These are phyloP conservation scores for Syrista parreyssii DNA, from an alignment of 2,888 invertebrate species.

Conservation along the genomic window DNA sequence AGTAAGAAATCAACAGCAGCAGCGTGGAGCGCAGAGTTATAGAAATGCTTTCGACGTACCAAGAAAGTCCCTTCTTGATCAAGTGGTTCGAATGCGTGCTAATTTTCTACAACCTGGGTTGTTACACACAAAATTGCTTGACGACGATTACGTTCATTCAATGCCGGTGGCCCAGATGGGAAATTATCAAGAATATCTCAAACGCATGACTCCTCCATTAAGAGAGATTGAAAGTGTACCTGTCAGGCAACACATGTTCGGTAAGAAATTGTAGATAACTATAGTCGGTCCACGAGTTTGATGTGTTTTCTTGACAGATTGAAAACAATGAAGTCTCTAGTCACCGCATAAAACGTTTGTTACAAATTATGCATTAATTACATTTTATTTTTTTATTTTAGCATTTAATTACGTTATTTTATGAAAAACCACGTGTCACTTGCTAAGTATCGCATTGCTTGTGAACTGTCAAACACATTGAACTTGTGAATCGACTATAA, in stretches of 20 bases:
- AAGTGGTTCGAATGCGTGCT: slow-evolving; percentile 93
- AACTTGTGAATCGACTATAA: too few species aligned
- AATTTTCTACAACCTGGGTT: slow-evolving; percentile 89
- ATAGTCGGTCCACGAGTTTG: too few species aligned
- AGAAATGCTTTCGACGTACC: slow-evolving; percentile 97
- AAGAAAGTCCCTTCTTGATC: slow-evolving; percentile 87
- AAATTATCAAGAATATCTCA: slow-evolving; percentile 98
- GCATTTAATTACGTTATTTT: too few species aligned
- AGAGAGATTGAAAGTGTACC: slow-evolving; percentile 96
- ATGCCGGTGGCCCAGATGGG: slow-evolving; percentile 99
- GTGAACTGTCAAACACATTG: too few species aligned
- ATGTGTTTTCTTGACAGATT: too few species aligned
- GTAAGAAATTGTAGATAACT: slow-evolving; percentile 60
- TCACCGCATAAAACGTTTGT: too few species aligned
- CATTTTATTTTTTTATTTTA: too few species aligned
- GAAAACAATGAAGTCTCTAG: too few species aligned
- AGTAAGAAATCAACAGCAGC: slow-evolving; percentile 70
- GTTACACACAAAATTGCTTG: slow-evolving; percentile 78
- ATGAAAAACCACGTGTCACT: too few species aligned
- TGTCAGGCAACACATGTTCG: slow-evolving; percentile 98
- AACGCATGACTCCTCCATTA: slow-evolving; percentile 91
- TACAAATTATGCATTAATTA: too few species aligned
- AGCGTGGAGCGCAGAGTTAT: slow-evolving; percentile 74
- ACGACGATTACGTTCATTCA: slow-evolving; percentile 94
- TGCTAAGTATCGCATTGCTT: too few species aligned